A percentile compares a stretch with the other conserved stretches of the same genome.
These are phyloP conservation scores for Leuctra nigra DNA, from an alignment of 2,888 invertebrate genomes.

Conservation along the genomic window DNA sequence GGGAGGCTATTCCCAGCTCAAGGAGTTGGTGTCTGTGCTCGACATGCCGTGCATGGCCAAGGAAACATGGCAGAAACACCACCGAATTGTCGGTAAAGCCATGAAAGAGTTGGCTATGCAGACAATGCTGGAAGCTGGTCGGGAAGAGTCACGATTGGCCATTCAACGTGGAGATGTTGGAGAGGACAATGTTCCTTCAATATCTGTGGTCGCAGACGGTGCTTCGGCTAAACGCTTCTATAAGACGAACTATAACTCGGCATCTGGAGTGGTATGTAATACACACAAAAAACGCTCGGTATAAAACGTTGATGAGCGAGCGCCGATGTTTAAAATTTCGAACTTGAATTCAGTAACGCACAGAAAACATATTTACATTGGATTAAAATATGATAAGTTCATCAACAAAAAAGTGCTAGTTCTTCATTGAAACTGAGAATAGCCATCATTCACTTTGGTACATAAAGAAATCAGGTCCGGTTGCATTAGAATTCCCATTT, in stretches of 20 bases:
- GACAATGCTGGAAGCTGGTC: background rate
- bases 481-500: too few species aligned
- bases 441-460: too few species aligned
- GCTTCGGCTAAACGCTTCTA: constrained; percentile 33
- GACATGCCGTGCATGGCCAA: constrained; percentile 20
- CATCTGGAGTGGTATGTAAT: constrained; percentile 26
- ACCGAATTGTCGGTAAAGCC: background rate
- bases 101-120: background rate
- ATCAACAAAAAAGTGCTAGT: too few species aligned
- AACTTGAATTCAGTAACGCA: too few species aligned
- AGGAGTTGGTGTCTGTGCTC: constrained; percentile 11
- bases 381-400: too few species aligned
- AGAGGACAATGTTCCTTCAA: constrained; percentile 28
- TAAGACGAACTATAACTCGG: constrained; percentile 27
- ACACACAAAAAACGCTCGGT: too few species aligned
- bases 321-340: too few species aligned
- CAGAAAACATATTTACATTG: too few species aligned
- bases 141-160: constrained; percentile 28
- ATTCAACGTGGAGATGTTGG: constrained; percentile 29
- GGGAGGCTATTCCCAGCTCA: constrained; percentile 13
- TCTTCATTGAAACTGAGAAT: too few species aligned
- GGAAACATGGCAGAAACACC: constrained; percentile 8
- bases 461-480: too few species aligned
- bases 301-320: too few species aligned
- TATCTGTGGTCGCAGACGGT: constrained; percentile 33